Percentiles rank a stretch among this genome's conserved stretches.
Evolutionary conservation across 2,888 invertebrate genomes (phyloP).

Genomic region (Archaeoteleia sp.): DNA sequence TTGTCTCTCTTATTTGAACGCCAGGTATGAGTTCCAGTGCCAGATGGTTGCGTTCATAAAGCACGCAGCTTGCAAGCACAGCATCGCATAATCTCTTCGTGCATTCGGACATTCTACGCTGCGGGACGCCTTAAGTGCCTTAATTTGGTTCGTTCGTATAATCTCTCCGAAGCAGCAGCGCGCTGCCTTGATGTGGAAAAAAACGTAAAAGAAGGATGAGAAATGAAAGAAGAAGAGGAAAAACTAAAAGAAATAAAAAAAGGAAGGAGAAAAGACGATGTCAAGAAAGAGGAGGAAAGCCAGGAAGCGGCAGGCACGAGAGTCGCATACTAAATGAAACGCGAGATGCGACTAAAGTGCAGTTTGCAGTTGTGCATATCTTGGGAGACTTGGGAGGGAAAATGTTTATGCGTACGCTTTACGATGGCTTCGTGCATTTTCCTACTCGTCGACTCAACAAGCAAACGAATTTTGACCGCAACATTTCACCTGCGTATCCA

Average conservation of each 20-base stretch:
- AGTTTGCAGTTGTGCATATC: conserved; percentile 64
- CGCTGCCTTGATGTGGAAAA: conserved; percentile 21
- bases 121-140: conserved; percentile 64
- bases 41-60: conserved; percentile 63
- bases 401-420: conserved; percentile 17
- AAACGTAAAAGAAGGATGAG: conserved; percentile 19
- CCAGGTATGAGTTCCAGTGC: conserved; percentile 50
- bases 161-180: conserved; percentile 57
- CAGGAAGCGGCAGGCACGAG: conserved; percentile 46
- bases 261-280: conserved; percentile 36
- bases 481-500: conserved; percentile 6
- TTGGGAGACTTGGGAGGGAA: conserved; percentile 11
- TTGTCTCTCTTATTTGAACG: conserved; percentile 20
- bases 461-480: conserved; percentile 20
- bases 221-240: conserved; percentile 48
- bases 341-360: conserved; percentile 62
- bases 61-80: conserved; percentile 61
- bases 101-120: conserved; percentile 49
- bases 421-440: conserved; percentile 10
- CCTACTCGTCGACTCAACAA: conserved; percentile 8
- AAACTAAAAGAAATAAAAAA: conserved; percentile 33
- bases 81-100: conserved; percentile 63
- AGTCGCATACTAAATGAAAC: conserved; percentile 63
- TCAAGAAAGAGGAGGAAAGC: conserved; percentile 15
- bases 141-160: conserved; percentile 68